A percentile compares a stretch with the other conserved stretches of the same genome.
phyloP scores from a whole-genome alignment of 1,140 invertebrate genomes.

The Procambarus clarkii region DNA sequence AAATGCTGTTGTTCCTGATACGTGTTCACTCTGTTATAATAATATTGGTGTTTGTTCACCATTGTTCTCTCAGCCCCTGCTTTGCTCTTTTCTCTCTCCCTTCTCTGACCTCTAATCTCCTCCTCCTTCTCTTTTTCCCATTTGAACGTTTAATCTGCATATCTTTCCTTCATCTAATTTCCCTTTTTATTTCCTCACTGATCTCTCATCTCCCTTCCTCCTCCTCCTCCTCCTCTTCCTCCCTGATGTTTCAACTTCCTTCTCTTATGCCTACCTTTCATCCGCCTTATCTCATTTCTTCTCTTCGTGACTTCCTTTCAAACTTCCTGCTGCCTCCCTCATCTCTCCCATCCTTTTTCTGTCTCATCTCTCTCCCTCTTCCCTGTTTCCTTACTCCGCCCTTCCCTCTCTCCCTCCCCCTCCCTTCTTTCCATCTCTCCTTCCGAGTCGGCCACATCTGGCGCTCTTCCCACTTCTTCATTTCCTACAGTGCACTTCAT shows the following conservation, averaged over 20 bases:
- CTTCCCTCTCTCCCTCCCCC: neutral
- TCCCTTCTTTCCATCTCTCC: neutral
- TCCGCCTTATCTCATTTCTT: too few relatives aligned
- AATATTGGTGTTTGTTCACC: too few relatives aligned
- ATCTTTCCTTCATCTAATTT: neutral
- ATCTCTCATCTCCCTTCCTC: neutral
- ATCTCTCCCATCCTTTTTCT: constrained; percentile 5
- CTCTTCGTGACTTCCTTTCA: neutral
- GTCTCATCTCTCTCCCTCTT: neutral
- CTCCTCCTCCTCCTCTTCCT: neutral
- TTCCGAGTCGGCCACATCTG: constrained; percentile 9
- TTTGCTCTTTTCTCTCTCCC: neutral
- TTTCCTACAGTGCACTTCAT: constrained; percentile 60
- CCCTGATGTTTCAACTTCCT: neutral
- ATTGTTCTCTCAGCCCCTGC: too few relatives aligned
- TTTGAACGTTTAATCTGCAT: neutral
- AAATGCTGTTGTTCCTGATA: too few relatives aligned
- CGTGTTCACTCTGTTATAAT: too few relatives aligned
- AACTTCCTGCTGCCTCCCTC: neutral
- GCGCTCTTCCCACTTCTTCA: constrained; percentile 59
- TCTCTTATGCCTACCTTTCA: neutral
- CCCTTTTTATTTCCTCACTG: neutral
- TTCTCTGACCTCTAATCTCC: neutral
- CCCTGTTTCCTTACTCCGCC: neutral
- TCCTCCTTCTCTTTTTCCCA: neutral